Conservation (phyloP, 2,888 invertebrate genomes). For the Drosophila demipolita region DNA sequence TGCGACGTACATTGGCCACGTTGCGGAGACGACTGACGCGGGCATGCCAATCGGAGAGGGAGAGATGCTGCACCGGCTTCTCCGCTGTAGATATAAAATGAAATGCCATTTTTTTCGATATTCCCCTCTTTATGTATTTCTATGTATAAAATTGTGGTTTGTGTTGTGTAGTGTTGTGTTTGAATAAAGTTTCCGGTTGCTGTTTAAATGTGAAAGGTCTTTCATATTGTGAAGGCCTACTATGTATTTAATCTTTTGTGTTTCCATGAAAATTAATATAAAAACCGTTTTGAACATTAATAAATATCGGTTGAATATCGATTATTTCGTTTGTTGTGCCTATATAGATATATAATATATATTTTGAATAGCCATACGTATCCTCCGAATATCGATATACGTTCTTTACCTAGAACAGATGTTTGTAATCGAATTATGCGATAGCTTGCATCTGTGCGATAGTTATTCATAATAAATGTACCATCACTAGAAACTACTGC, state of each 20-base stretch:
- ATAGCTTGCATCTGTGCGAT: slow-evolving; percentile 29
- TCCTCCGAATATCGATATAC: slow-evolving; percentile 12
- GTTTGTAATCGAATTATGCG: slow-evolving; percentile 26
- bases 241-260: too few species aligned
- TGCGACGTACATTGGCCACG: slow-evolving; percentile 88
- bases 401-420: slow-evolving; percentile 32
- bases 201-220: neutral
- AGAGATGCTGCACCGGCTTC: slow-evolving; percentile 89
- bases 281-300: too few species aligned
- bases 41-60: slow-evolving; percentile 90
- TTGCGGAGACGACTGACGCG: slow-evolving; percentile 90
- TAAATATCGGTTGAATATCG: neutral
- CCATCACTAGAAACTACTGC: slow-evolving; percentile 36
- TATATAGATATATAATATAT: too few species aligned
- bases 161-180: slow-evolving; percentile 1
- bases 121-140: slow-evolving; percentile 75
- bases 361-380: neutral
- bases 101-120: slow-evolving; percentile 71
- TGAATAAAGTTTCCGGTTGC: neutral
- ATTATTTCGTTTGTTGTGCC: too few species aligned
- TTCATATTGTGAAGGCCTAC: slow-evolving; percentile 8
- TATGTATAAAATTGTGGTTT: slow-evolving; percentile 56
- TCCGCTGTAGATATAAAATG: slow-evolving; percentile 87
- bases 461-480: slow-evolving; percentile 22
- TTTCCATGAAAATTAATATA: neutral